These are phyloP conservation scores for Ondatra zibethicus DNA, from an alignment of 2,113 vertebrate species.

Conservation along the genomic window DNA sequence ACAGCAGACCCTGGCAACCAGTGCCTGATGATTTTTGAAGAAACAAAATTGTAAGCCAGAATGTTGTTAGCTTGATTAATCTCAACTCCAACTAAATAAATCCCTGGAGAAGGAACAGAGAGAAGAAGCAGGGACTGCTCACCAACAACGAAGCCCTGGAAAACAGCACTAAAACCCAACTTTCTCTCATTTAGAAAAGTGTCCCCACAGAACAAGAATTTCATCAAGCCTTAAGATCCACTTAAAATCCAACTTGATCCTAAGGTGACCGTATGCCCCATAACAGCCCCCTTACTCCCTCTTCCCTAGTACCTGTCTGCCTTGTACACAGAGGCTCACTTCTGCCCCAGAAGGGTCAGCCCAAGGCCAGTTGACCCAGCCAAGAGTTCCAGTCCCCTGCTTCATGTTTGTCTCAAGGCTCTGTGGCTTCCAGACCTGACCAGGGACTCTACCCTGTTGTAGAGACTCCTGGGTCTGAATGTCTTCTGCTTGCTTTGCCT, in stretches of 20 bases:
- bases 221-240: background rate
- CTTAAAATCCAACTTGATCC: background rate
- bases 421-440: conserved; percentile 57
- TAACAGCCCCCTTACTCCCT: background rate
- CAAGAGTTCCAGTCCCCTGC: rapidly evolving
- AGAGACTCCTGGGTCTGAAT: conserved; percentile 87
- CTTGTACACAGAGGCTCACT: rapidly evolving
- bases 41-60: background rate
- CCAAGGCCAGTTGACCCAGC: rapidly evolving
- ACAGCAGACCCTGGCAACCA: background rate
- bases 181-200: background rate
- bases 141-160: background rate
- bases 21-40: background rate
- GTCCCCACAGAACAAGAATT: background rate
- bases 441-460: conserved; percentile 66
- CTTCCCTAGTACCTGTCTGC: too few species aligned
- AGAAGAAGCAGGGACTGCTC: rapidly evolving
- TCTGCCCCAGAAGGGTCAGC: rapidly evolving
- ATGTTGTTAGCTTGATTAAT: background rate
- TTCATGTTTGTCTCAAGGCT: background rate
- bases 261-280: rapidly evolving
- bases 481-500: conserved; percentile 72
- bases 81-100: background rate
- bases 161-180: rapidly evolving
- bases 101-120: rapidly evolving